Evolutionary conservation across 2,113 vertebrate species (phyloP).

Genomic region (Colaptes auratus): DNA sequence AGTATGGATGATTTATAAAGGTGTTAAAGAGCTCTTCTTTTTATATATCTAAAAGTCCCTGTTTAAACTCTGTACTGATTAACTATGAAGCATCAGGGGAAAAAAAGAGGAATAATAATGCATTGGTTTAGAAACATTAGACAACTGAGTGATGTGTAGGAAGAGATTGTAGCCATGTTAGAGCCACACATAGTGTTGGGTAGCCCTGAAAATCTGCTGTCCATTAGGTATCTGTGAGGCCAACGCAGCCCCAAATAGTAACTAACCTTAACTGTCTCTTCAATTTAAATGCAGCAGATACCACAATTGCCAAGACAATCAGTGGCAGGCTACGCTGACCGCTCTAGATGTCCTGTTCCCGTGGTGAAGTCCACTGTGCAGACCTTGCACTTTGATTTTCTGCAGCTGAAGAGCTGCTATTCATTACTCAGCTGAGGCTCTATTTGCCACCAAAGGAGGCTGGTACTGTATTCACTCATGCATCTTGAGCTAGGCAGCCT

Average conservation of each 20-base stretch:
- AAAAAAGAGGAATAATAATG: background rate
- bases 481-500: background rate
- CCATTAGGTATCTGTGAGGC: background rate
- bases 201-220: background rate
- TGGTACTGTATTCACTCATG: fast-evolving
- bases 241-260: background rate
- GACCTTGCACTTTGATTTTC: background rate
- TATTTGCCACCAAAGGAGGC: background rate
- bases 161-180: background rate
- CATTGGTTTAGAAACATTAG: background rate
- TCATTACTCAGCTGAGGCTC: background rate
- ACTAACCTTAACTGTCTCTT: background rate
- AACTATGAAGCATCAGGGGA: background rate
- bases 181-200: background rate
- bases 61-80: background rate
- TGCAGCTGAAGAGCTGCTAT: background rate
- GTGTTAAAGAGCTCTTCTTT: background rate
- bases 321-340: background rate
- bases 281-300: background rate
- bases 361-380: background rate
- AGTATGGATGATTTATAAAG: conserved; percentile 34
- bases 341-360: background rate
- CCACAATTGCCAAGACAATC: background rate
- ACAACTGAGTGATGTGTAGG: background rate
- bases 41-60: background rate